phyloP scores from a whole-genome alignment of 2,113 vertebrate species.

The Argyrosomus japonicus region DNA sequence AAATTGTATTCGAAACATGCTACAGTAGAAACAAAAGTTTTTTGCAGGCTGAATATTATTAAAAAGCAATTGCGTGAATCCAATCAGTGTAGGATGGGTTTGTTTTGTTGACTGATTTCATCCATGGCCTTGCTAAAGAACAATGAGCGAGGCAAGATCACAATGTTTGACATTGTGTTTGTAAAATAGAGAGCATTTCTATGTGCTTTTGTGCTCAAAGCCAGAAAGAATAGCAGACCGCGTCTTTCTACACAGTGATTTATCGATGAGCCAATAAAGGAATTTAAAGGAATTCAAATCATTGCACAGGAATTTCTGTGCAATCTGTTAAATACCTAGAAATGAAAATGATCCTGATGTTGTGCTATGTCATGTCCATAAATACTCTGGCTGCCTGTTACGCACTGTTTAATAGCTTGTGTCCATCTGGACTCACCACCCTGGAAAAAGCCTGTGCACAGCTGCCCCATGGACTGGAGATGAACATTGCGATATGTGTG shows the following conservation, averaged over 20 bases:
- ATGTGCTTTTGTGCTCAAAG: neutral
- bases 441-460: constrained; percentile 1
- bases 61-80: neutral
- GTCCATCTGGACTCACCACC: constrained; percentile 12
- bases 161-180: neutral
- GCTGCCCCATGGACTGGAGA: neutral
- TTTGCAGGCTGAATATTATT: neutral
- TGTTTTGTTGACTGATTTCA: neutral
- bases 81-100: neutral
- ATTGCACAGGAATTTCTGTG: neutral
- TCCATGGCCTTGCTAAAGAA: neutral
- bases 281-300: no score
- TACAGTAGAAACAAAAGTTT: neutral
- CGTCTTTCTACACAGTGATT: neutral
- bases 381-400: neutral
- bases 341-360: neutral
- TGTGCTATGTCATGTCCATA: neutral
- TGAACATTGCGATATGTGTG: neutral
- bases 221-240: neutral
- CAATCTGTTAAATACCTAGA: neutral
- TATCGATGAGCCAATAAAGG: neutral
- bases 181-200: neutral
- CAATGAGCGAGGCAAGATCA: neutral
- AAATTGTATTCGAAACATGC: neutral
- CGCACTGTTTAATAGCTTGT: constrained; percentile 16